Evolutionary conservation across 1,140 invertebrate genomes (phyloP), one percentile per base, ranked within the genome.

Genomic region (Papilio glaucus): DNA sequence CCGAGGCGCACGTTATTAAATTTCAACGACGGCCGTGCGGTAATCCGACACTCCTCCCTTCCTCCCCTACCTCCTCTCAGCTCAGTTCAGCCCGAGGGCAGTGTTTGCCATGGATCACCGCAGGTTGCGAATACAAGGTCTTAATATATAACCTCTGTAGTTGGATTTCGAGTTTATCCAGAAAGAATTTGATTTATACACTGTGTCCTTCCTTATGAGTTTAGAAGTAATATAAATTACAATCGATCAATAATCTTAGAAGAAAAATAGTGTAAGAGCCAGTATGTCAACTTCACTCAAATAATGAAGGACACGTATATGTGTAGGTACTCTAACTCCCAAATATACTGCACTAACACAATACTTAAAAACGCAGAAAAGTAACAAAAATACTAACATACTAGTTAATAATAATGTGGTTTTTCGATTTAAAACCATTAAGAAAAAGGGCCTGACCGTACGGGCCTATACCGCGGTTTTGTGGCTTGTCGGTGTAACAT

Each of bases 71-170:
- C 45, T 3, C 6, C 45, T n/a, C 42, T 18, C 42, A 4, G 45
- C 45, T 21, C 12, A n/a, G 21, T 57, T 24, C 24, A 21, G 18
- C 63, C 24, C 39, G 18, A 18, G 63, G 39, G 39, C 39, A 65
- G 49, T n/a, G 63, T 68, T 68, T 29, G 63, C 39, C 41, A 68
- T 41, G 63, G 63, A 68, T 68, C 63, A 68, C 63, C 63, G 63
- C 63, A 68, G 39, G 39, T 42, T 41, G 39, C 63, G 12, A 29
- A 68, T 68, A 68, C 63, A 68, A 68, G 39, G 63, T 67, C 63
- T 68, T 39, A 68, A 45, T 67, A 45, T 67, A 67, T 39, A 67
- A 67, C 39, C 39, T 42, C 63, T 68, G 39, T 42, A 57, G 39
- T 68, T 2, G 63, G 41, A 38, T 15, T 18, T 39, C 39, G 12